Evolutionary conservation across 2,113 vertebrate species (phyloP), one percentile per base, ranked within the genome.

Genomic region (Phrynosoma platyrhinos): DNA sequence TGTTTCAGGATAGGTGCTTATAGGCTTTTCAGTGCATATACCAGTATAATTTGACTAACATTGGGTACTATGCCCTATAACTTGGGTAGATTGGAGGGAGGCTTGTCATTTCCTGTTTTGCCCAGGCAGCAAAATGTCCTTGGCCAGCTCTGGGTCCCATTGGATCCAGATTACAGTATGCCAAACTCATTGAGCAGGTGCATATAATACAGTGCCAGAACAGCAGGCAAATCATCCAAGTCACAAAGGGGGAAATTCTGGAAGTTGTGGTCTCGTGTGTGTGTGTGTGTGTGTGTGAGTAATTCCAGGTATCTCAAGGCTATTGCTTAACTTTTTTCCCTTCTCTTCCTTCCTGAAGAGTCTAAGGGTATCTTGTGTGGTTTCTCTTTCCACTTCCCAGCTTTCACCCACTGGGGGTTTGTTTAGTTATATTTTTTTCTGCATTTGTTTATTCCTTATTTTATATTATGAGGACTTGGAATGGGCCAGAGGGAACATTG

Each of bases 381-480:
- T 64, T 82, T 58, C 64, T 62, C 9, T 76, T 69, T 52, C 58
- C 21, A 12, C 32, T 13, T 13, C 14, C 7, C 47, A 18, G 20
- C 32, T 5, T 82, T 53, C 20, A n/a, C 23, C 40, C 14, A 27
- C n/a, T 27, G 25, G 30, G 25, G 36, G 42, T 80, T 30, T 32
- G 40, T 40, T 47, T 82, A 47, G 47, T 47, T 47, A 25, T 10
- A 4, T 18, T 9, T 66, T 68, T 5, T 2, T 2, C 30, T 2
- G 16, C 30, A 0, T 83, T 84, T 85, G 76, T 14, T 47, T 32
- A 2, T 90, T 93, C 93, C 88, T 95, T 92, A 90, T 88, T 91
- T 95, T 94, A 88, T 95, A 94, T 62, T 91, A 79, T 84, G 83
- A 71, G 81, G 69, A 53, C 83, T 16, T 62, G 58, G n/a, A n/a